Percentiles rank a stretch among this genome's conserved stretches.
Conservation (phyloP, 2,888 invertebrate genomes). For the Melitaea athalia region DNA sequence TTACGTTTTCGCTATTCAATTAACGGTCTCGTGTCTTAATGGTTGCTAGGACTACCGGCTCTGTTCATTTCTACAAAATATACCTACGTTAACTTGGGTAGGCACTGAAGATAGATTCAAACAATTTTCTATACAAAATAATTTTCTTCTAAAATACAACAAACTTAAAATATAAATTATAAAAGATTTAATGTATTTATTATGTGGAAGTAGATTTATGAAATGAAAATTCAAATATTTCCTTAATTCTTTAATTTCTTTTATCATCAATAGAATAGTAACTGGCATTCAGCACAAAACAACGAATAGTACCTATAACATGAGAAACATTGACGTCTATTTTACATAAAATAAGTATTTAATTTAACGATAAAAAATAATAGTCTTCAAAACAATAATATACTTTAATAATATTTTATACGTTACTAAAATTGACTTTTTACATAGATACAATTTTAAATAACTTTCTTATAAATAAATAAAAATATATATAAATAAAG, state of each 20-base stretch:
- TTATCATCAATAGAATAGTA: constrained; percentile 62
- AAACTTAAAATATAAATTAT: not conserved
- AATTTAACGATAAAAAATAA: constrained; percentile 54
- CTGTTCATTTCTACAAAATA: not conserved
- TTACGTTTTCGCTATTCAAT: constrained; percentile 21
- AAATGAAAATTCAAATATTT: not conserved
- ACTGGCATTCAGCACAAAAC: constrained; percentile 68
- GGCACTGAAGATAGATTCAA: too few species aligned
- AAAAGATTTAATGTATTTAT: not conserved
- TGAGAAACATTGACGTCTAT: constrained; percentile 56
- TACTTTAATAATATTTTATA: constrained; percentile 40
- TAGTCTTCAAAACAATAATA: constrained; percentile 46
- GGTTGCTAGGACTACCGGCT: not conserved
- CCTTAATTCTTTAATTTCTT: constrained; percentile 35
- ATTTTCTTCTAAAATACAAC: not conserved
- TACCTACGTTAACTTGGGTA: too few species aligned
- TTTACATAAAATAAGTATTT: constrained; percentile 53
- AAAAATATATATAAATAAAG: not conserved
- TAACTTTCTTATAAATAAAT: not conserved
- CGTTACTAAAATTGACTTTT: constrained; percentile 65
- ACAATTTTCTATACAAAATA: not conserved
- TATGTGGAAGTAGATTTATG: not conserved
- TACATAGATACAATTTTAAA: constrained; percentile 8
- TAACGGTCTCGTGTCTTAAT: constrained; percentile 5
- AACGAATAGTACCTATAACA: constrained; percentile 58